Base-by-base conservation (phyloP, 2,888 invertebrate species). In the Abrostola triplasia region DNA sequence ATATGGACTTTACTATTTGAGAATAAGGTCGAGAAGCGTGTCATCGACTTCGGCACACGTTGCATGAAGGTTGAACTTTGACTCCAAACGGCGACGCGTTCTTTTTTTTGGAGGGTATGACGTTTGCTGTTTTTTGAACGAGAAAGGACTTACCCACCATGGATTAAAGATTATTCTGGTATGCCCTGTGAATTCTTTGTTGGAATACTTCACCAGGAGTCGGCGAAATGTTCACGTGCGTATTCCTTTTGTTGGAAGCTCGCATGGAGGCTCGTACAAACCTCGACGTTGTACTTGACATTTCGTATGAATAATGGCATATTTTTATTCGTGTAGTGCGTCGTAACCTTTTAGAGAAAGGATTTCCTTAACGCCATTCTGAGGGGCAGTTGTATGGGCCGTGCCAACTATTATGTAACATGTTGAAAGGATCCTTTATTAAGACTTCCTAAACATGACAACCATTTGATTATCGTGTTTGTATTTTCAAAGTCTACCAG, bases 11-110 rank as follows among this genome's bases (percentile, higher is more conserved):
- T 86, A 84, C 56, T 8, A 44, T 60, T 65, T 66, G 47, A 69
- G 50, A 50, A 72, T 82, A 82, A 76, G 75, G 80, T 78, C 61
- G 67, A 67, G 79, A 84, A 76, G 77, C 67, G 54, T 59, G 67
- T 59, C 44, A 67, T 59, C 56, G 50, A 63, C 63, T 47, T 52
- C 51, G 57, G 50, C 67, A 67, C 78, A 78, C 82, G 80, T 83
- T 82, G 85, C 82, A 84, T 84, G 84, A 81, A 85, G 83, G 82
- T 87, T 91, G 89, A 90, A 91, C 91, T 91, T 88, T 90, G 90
- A 89, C 90, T 87, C 78, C 69, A 78, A 82, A 84, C 79, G 84
- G 81, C 84, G 66, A 80, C 73, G 69, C 71, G 79, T 77, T 83
- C 82, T 84, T 82, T 84, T n/a, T 86, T 89, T 88, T 84, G 80